Conservation (phyloP, 2,888 invertebrate species). For the Hirtodrosophila duncani region DNA sequence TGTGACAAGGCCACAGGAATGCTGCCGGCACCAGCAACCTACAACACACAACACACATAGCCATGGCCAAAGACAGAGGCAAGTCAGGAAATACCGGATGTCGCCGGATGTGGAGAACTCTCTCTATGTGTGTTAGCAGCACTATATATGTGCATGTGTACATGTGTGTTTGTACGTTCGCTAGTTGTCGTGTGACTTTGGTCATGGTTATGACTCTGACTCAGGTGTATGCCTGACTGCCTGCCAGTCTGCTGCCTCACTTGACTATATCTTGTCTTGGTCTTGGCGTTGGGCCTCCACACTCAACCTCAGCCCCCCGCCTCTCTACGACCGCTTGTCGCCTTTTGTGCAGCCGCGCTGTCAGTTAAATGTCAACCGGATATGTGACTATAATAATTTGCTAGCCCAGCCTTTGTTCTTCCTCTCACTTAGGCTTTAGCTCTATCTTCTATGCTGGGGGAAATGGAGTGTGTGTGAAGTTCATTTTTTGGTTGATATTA, state of each 20-base stretch:
- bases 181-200: conserved; percentile 62
- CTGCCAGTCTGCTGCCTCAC: conserved; percentile 1
- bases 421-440: no score
- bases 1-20: conserved; percentile 68
- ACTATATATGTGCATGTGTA: conserved; percentile 1
- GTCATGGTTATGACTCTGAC: conserved; percentile 63
- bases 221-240: conserved; percentile 46
- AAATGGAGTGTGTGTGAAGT: no score
- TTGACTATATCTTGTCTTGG: neutral
- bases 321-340: conserved; percentile 18
- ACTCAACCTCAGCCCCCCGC: neutral
- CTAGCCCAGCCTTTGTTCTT: conserved; percentile 33
- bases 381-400: conserved; percentile 64
- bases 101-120: conserved; percentile 58
- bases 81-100: conserved; percentile 66
- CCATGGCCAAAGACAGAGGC: conserved; percentile 24
- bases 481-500: no score
- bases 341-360: conserved; percentile 54
- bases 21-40: conserved; percentile 37
- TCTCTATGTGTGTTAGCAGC: neutral
- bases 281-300: conserved; percentile 4
- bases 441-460: no score
- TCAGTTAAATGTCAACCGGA: conserved; percentile 60
- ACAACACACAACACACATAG: conserved; percentile 2
- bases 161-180: conserved; percentile 27